Evolutionary conservation across 2,797 vertebrate genomes (phyloP).

Genomic region (Masticophis lateralis): DNA sequence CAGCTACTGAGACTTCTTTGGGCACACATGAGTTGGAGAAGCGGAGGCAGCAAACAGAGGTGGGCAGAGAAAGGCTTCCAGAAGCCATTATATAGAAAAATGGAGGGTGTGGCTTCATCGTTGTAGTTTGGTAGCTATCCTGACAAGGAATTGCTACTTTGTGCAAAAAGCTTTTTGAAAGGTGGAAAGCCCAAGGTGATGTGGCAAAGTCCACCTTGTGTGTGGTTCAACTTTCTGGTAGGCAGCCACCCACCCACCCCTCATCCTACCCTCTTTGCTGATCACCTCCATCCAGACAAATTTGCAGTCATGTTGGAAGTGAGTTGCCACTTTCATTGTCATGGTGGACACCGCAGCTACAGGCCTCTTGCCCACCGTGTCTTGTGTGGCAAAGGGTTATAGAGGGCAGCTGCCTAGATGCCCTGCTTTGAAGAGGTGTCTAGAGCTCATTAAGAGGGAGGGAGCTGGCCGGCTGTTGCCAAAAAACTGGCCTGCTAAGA

Average conservation of each 20-base stretch:
- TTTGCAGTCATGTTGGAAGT: background rate
- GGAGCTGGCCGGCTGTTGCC: background rate
- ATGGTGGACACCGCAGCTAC: background rate
- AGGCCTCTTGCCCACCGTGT: background rate
- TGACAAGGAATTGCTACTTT: background rate
- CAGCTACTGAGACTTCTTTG: constrained; percentile 77
- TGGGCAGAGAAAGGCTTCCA: constrained; percentile 56
- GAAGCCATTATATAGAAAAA: too few species aligned
- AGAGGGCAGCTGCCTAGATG: background rate
- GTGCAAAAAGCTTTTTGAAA: background rate
- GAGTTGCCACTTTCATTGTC: background rate
- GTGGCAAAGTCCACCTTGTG: background rate
- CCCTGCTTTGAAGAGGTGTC: background rate
- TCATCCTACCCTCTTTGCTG: background rate
- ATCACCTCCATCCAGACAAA: background rate
- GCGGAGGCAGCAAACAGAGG: constrained; percentile 84
- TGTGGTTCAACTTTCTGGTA: background rate
- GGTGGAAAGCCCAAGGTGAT: background rate
- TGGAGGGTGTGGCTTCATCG: background rate
- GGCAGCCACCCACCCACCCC: background rate
- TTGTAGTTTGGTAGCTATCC: background rate
- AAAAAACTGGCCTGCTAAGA: background rate
- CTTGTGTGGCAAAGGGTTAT: background rate
- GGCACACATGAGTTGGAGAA: constrained; percentile 85
- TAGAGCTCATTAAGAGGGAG: background rate